Evolutionary conservation across 2,113 vertebrate genomes (phyloP), one percentile per base, ranked within the genome.

Genomic region (Saccopteryx bilineata): DNA sequence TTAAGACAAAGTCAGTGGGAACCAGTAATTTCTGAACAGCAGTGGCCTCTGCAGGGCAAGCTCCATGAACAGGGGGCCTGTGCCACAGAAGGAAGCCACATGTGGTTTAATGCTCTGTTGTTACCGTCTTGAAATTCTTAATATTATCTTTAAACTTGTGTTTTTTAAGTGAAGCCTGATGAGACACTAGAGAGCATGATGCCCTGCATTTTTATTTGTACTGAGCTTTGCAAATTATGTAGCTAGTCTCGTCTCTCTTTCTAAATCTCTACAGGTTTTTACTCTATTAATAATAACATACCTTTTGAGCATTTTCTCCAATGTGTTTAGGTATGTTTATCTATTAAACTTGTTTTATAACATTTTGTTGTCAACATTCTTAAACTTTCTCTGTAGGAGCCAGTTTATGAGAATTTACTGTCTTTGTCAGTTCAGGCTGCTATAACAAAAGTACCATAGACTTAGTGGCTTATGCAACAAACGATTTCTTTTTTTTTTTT

Each of bases 301-400:
- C 5, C 9, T 71, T 90, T 90, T 23, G 33, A 95, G 74, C 78
- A 7, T 90, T 87, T 97, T 76, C 26, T 56, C 24, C n/a, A 46
- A 0, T 31, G 5, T 66, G 33, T 39, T 39, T 39, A 39, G 26
- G 71, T 26, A 19, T 60, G 14, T 61, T 33, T 11, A 23, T 68
- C 2, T 91, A 9, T 15, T 95, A 90, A 95, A 66, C 18, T 39
- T 71, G 13, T 54, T 33, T 56, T 4, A 10, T 39, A 74, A 19
- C 61, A 14, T 50, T 76, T 61, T 81, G 52, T 86, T 89, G 12
- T 48, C 81, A 92, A 60, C 13, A 46, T 71, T 91, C 65, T 79
- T 75, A 39, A 75, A 23, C 33, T 26, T 60, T 46, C 28, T 71
- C 33, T 75, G 21, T 75, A 63, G 17, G 28, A 81, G 18, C 46